A percentile compares a stretch with the other conserved stretches of the same genome.
These are phyloP conservation scores for Megaceryle alcyon DNA, from an alignment of 2,797 vertebrate species.

Conservation along the genomic window DNA sequence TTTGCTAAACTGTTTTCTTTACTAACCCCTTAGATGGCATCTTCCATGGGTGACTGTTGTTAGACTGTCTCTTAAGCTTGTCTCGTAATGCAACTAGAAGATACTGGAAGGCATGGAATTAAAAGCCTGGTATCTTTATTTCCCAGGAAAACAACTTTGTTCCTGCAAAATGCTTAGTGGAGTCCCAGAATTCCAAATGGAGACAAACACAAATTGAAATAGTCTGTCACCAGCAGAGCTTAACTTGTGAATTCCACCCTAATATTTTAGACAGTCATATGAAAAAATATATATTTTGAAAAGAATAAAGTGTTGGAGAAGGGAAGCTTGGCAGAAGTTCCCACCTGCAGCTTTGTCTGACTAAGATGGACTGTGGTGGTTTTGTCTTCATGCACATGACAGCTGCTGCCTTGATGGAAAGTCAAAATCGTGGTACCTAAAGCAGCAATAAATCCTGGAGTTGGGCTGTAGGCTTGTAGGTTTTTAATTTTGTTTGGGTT, in stretches of 20 bases:
- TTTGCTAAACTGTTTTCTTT: not conserved
- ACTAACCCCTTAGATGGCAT: not conserved
- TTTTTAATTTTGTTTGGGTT: not conserved
- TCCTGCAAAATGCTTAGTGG: not conserved
- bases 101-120: not conserved
- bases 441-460: not conserved
- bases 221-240: not conserved
- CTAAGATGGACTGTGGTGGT: not conserved
- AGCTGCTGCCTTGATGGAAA: not conserved
- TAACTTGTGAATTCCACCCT: not conserved
- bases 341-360: constrained; percentile 25
- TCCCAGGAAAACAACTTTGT: not conserved
- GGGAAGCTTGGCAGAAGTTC: not conserved
- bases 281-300: constrained; percentile 13
- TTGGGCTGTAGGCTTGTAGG: not conserved
- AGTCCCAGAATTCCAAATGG: not conserved
- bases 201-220: not conserved
- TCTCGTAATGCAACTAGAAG: not conserved
- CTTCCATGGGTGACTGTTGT: not conserved
- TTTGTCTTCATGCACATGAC: not conserved
- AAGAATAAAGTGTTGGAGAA: not conserved
- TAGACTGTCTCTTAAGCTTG: not conserved
- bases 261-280: not conserved
- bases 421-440: not conserved
- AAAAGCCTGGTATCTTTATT: not conserved